A percentile compares a stretch with the other conserved stretches of the same genome.
Evolutionary conservation across 2,797 vertebrate genomes (phyloP).

Genomic region (Mormyrus proboscirostris): DNA sequence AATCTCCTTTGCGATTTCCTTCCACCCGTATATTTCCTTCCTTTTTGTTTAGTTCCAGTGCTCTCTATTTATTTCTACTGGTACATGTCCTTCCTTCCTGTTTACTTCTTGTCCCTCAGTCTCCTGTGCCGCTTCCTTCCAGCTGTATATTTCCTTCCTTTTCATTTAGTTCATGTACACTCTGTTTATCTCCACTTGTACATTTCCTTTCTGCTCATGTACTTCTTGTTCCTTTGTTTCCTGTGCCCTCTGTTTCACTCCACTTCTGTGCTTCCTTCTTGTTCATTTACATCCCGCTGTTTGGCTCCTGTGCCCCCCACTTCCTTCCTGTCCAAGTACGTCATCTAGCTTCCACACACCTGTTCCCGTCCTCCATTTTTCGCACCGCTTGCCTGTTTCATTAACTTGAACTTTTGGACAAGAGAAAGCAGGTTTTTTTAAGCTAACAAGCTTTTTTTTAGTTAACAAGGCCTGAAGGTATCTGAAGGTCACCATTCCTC

Average conservation of each 20-base stretch:
- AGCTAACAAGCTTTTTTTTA: not conserved
- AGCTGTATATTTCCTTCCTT: not conserved
- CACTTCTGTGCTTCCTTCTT: not conserved
- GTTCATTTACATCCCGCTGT: not conserved
- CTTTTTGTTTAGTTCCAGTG: not conserved
- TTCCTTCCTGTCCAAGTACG: not conserved
- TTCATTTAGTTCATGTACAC: not conserved
- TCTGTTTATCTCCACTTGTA: not conserved
- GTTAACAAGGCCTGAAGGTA: not conserved
- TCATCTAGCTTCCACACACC: not conserved
- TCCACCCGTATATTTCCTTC: not conserved
- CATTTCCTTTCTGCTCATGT: not conserved
- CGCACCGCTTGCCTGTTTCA: not conserved
- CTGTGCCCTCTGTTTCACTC: not conserved
- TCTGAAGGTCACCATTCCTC: not conserved
- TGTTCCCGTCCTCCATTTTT: not conserved
- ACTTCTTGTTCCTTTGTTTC: not conserved
- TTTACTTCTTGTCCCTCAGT: not conserved
- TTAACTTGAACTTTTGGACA: not conserved
- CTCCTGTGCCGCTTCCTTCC: not conserved
- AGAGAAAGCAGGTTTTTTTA: not conserved
- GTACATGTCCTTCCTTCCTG: not conserved
- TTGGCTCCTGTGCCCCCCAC: not conserved
- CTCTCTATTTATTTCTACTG: not conserved
- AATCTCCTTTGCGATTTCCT: not conserved